Conservation (phyloP, 2,888 invertebrate genomes). For the Dendrolimus pini region DNA sequence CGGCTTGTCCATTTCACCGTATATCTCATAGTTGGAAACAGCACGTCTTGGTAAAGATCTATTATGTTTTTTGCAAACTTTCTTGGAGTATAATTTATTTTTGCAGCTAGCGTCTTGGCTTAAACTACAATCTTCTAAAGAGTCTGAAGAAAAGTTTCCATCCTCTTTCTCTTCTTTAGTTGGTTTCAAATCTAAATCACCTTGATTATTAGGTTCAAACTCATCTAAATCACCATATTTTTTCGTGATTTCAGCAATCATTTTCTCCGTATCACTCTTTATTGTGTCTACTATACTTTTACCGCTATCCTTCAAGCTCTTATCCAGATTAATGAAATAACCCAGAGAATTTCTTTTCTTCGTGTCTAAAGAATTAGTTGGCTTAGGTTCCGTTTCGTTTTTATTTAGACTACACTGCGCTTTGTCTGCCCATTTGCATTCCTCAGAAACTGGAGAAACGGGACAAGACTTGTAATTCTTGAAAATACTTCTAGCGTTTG, state of each 20-base stretch:
- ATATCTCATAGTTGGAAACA: slow-evolving; percentile 87
- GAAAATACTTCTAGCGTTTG: slow-evolving; percentile 71
- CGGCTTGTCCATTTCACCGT: slow-evolving; percentile 60
- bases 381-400: slow-evolving; percentile 25
- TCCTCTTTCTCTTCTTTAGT: slow-evolving; percentile 74
- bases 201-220: slow-evolving; percentile 42
- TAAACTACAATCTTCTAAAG: slow-evolving; percentile 82
- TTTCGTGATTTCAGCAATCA: slow-evolving; percentile 80
- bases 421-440: slow-evolving; percentile 80
- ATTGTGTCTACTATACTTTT: slow-evolving; percentile 79
- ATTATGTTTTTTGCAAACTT: slow-evolving; percentile 71
- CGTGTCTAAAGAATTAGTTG: slow-evolving; percentile 58
- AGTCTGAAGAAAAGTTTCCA: slow-evolving; percentile 87
- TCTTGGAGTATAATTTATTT: slow-evolving; percentile 70
- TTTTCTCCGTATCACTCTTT: slow-evolving; percentile 79
- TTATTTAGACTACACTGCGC: slow-evolving; percentile 33
- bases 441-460: slow-evolving; percentile 89
- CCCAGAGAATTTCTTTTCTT: slow-evolving; percentile 79
- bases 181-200: slow-evolving; percentile 56
- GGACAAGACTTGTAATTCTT: slow-evolving; percentile 87
- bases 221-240: slow-evolving; percentile 80
- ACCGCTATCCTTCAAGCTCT: slow-evolving; percentile 58
- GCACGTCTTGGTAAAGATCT: slow-evolving; percentile 78
- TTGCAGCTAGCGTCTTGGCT: slow-evolving; percentile 71
- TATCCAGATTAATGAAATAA: slow-evolving; percentile 80